A percentile compares a stretch with the other conserved stretches of the same genome.
Conservation (phyloP, 2,797 vertebrate species). For the Sebastes paucispinis region DNA sequence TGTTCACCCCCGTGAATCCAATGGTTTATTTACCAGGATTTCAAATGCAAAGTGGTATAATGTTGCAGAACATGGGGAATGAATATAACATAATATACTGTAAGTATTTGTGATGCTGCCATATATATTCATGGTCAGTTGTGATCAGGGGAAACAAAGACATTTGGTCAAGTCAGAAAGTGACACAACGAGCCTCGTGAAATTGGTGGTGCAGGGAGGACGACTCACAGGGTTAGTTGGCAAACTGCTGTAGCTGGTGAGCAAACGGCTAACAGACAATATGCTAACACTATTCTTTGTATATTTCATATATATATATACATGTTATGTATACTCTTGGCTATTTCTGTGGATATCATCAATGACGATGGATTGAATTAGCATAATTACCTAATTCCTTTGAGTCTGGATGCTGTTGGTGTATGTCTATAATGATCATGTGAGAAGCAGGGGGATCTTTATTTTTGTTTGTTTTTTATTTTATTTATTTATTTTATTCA, state of each 20-base stretch:
- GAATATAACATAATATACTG: not conserved
- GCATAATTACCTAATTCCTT: no score
- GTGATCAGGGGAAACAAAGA: not conserved
- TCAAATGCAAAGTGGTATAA: not conserved
- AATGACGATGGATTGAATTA: not conserved
- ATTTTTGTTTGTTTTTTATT: no score
- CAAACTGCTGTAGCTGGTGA: no score
- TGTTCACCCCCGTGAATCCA: not conserved
- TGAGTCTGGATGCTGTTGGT: no score
- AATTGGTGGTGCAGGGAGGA: not conserved
- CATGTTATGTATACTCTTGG: not conserved
- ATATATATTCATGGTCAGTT: not conserved
- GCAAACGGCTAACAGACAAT: no score
- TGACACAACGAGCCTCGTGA: not conserved
- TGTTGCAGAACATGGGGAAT: not conserved
- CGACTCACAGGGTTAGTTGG: rapidly evolving
- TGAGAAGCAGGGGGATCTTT: no score
- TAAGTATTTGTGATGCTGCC: not conserved
- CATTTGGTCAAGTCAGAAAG: not conserved
- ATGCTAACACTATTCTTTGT: not conserved
- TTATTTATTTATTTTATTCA: no score
- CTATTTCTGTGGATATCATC: not conserved
- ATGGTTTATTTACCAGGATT: not conserved
- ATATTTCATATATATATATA: not conserved
- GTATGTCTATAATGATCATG: no score